phyloP scores from a whole-genome alignment of 2,113 vertebrate species.

The Pelmatolapia mariae region DNA sequence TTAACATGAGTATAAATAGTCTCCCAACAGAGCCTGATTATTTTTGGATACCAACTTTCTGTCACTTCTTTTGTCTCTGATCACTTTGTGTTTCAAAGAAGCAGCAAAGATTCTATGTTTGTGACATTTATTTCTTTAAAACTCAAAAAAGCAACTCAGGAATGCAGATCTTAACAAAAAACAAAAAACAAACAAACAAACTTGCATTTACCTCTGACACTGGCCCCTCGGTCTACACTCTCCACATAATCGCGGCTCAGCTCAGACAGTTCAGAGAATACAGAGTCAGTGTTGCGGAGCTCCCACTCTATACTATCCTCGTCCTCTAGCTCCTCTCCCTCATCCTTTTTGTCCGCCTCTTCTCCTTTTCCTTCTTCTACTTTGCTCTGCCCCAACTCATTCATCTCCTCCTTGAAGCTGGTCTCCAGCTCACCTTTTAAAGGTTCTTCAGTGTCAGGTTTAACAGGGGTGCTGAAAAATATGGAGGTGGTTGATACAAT shows the following conservation, averaged over 20 bases:
- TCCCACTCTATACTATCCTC: constrained; percentile 70
- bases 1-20: neutral
- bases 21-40: neutral
- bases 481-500: neutral
- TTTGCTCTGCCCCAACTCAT: neutral
- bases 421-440: neutral
- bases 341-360: neutral
- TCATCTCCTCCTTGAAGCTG: constrained; percentile 43
- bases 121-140: neutral
- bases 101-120: neutral
- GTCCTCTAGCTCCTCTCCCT: constrained; percentile 33
- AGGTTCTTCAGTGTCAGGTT: neutral
- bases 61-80: neutral
- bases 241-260: constrained; percentile 73
- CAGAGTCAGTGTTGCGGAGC: constrained; percentile 72
- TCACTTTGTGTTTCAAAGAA: neutral
- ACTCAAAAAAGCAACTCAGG: neutral
- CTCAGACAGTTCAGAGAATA: constrained; percentile 75
- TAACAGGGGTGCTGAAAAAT: constrained; percentile 29
- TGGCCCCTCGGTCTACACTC: constrained; percentile 73
- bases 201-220: constrained; percentile 58
- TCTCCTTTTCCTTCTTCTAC: neutral
- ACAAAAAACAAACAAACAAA: neutral
- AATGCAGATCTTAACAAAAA: neutral
- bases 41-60: neutral